Conservation (phyloP, 2,888 invertebrate genomes). For the Mythimna albipuncta region DNA sequence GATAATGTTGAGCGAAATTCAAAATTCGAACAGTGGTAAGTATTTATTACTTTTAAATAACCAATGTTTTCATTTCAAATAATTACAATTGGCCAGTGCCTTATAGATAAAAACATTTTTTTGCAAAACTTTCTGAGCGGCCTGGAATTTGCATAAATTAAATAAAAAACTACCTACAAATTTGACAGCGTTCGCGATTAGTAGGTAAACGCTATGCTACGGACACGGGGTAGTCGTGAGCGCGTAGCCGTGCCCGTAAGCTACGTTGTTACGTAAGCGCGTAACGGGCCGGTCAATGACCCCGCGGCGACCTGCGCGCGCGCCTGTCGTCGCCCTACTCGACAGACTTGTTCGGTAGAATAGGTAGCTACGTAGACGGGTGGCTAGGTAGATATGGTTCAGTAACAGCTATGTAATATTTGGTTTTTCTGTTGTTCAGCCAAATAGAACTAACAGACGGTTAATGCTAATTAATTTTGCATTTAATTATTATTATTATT, state of each 20-base stretch:
- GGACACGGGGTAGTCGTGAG: constrained; percentile 70
- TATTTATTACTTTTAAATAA: too few relatives aligned
- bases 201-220: constrained; percentile 69
- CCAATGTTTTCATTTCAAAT: too few relatives aligned
- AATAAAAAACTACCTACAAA: neutral
- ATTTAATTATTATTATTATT: too few relatives aligned
- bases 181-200: constrained; percentile 51
- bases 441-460: neutral
- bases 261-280: constrained; percentile 89
- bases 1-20: too few relatives aligned
- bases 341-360: constrained; percentile 68
- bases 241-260: constrained; percentile 85
- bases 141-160: too few relatives aligned
- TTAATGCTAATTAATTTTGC: neutral
- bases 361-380: constrained; percentile 57
- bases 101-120: too few relatives aligned
- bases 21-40: too few relatives aligned
- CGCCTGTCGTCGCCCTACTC: constrained; percentile 84
- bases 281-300: constrained; percentile 88
- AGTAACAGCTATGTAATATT: too few relatives aligned
- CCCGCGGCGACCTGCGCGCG: constrained; percentile 84
- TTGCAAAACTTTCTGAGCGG: too few relatives aligned
- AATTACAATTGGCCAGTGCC: too few relatives aligned
- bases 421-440: neutral
- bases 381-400: constrained; percentile 53